Evolutionary conservation across 1,140 invertebrate species (phyloP), one percentile per base, ranked within the genome.

Genomic region (Asobara japonica): DNA sequence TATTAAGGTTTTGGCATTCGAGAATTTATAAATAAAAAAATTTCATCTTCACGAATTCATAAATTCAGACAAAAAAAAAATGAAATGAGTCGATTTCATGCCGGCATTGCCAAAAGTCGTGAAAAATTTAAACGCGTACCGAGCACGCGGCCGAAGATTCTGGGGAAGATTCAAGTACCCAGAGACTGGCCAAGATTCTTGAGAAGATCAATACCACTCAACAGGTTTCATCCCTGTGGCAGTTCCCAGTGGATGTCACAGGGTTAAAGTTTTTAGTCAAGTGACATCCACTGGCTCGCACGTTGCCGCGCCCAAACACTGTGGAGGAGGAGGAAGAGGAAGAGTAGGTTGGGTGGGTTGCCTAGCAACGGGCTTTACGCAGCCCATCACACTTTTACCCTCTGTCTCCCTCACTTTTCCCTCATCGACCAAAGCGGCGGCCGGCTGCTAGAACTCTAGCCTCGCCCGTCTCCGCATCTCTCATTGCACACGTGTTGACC

Each of bases 201-300:
- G 38, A 73, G 6, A 66, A 74, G 79, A 81, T 81, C 79, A 80
- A 81, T 81, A 81, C 79, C 73, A 65, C 75, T 81, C 80, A 81
- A 81, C 80, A 81, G 79, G 80, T 81, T 81, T 61, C 68, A 22
- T 16, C 33, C 33, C 13, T 38, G 10, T n/a, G 18, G 7, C 25
- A n/a, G n/a, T n/a, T n/a, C n/a, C n/a, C 8, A 38, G 38, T 33
- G 36, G n/a, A 27, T 31, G 41, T 22, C 1, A 36, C 13, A 25
- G n/a, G 13, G 41, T 13, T 30, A 30, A 31, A 38, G 16, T 27
- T 60, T 60, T 3, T 60, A 60, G 45, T 11, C 8, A 2, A 51
- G 22, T 30, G 62, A 65, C 0, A 38, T 16, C 3, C 29, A 13
- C 20, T 13, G 25, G 29, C 62, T 25, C 22, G 1, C 56, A 61